Percentiles rank a stretch among this genome's conserved stretches.
phyloP scores from a whole-genome alignment of 1,140 invertebrate species.

The Aphis craccivora region DNA sequence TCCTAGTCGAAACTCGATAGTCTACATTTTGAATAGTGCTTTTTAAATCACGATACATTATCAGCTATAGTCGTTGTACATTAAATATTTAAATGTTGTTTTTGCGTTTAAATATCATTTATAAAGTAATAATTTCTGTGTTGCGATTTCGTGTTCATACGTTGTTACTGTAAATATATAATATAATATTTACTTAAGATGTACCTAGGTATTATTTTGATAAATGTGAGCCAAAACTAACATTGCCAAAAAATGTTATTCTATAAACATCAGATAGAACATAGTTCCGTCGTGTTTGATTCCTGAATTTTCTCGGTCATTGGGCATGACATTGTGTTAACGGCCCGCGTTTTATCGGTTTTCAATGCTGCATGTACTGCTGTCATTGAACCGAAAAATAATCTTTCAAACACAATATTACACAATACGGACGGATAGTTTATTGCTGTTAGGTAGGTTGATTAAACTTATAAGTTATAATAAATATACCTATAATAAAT shows the following conservation, averaged over 20 bases:
- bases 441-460: neutral
- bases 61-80: neutral
- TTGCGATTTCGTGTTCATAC: neutral
- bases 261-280: neutral
- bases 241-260: neutral
- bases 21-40: neutral
- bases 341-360: neutral
- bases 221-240: no score
- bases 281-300: neutral
- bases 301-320: slow-evolving; percentile 42
- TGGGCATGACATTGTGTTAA: slow-evolving; percentile 54
- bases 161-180: neutral
- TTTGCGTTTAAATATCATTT: neutral
- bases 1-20: neutral
- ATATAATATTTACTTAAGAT: neutral
- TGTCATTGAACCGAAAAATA: slow-evolving; percentile 41
- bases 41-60: neutral
- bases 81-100: neutral
- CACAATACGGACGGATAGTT: neutral
- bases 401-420: neutral
- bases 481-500: neutral
- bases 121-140: neutral
- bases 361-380: neutral
- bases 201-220: neutral
- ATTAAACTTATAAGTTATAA: neutral